Conservation (phyloP, 2,113 vertebrate species). For the Pluvialis apricaria region DNA sequence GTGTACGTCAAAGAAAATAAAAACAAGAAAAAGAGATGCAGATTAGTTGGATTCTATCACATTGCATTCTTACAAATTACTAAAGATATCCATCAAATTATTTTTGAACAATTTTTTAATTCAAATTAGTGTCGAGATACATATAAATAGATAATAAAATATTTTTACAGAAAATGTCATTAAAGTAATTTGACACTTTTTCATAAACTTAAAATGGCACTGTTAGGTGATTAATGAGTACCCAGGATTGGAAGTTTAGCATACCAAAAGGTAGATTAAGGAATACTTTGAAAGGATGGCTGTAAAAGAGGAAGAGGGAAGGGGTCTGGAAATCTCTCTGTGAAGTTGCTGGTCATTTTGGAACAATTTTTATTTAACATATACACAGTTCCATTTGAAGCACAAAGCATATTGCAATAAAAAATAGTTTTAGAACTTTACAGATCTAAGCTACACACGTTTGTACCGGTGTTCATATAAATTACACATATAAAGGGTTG, state of each 20-base stretch:
- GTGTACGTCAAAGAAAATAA: not conserved
- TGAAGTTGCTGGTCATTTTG: not conserved
- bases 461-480: not conserved
- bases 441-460: not conserved
- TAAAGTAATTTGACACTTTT: not conserved
- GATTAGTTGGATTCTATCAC: not conserved
- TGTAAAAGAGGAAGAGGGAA: not conserved
- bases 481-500: not conserved
- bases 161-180: not conserved
- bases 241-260: not conserved
- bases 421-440: not conserved
- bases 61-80: not conserved
- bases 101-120: not conserved
- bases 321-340: not conserved
- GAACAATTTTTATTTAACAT: not conserved
- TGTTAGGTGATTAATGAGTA: not conserved
- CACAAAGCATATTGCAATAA: not conserved
- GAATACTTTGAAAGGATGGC: not conserved
- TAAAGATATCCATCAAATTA: not conserved
- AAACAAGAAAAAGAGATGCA: fast-evolving
- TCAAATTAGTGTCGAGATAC: not conserved
- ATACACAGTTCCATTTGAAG: not conserved
- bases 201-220: not conserved
- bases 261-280: not conserved
- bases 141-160: not conserved